Conservation (phyloP, 1,140 invertebrate genomes). For the Chelonus insularis region DNA sequence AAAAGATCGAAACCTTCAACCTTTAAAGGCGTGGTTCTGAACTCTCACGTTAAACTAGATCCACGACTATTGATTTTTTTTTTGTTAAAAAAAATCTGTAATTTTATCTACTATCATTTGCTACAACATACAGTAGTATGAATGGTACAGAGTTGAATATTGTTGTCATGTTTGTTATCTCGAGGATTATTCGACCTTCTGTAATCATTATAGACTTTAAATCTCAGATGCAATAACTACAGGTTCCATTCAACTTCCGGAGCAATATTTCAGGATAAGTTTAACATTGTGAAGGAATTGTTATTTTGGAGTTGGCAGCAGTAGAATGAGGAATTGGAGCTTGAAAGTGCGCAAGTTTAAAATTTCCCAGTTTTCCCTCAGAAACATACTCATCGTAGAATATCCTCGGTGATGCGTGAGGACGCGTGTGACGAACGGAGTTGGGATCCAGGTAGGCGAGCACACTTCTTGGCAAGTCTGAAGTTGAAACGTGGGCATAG, state of each 20-base stretch:
- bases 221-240: slow-evolving; percentile 19
- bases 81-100: too few species aligned
- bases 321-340: not conserved
- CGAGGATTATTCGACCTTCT: not conserved
- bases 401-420: slow-evolving; percentile 36
- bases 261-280: slow-evolving; percentile 2
- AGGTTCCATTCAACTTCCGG: slow-evolving; percentile 37
- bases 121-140: too few species aligned
- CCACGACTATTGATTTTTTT: not conserved
- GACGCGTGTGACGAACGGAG: slow-evolving; percentile 31
- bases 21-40: not conserved
- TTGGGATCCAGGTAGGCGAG: slow-evolving; percentile 32
- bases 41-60: not conserved
- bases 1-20: not conserved
- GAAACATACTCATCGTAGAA: not conserved
- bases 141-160: too few species aligned
- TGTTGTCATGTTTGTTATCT: too few species aligned
- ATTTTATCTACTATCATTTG: too few species aligned
- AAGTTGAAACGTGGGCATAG: slow-evolving; percentile 31
- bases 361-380: slow-evolving; percentile 11
- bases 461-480: slow-evolving; percentile 27
- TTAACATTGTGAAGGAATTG: not conserved
- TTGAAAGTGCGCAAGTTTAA: slow-evolving; percentile 8
- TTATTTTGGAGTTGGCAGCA: not conserved
- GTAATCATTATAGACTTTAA: not conserved